Evolutionary conservation across 2,888 invertebrate species (phyloP).

Genomic region (Orchesellides sinensis): DNA sequence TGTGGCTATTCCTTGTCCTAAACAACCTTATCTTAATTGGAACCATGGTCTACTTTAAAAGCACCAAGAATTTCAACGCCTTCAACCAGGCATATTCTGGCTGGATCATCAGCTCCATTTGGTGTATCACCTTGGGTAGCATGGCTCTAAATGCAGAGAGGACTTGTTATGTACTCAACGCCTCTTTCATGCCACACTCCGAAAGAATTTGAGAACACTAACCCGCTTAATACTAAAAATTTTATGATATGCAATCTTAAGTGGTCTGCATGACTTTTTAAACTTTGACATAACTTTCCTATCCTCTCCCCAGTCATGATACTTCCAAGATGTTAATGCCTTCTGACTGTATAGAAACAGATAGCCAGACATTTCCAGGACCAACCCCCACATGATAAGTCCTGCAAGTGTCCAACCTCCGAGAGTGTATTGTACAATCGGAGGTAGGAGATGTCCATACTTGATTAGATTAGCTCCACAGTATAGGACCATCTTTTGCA

Average conservation of each 20-base stretch:
- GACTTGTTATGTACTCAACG: constrained; percentile 4
- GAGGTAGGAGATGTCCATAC: constrained; percentile 16
- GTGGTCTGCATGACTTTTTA: constrained; percentile 37
- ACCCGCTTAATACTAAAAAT: constrained; percentile 33
- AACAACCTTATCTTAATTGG: constrained; percentile 28
- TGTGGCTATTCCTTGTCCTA: background rate
- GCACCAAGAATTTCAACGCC: background rate
- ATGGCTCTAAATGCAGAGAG: background rate
- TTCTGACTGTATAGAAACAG: constrained; percentile 10
- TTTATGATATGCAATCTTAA: constrained; percentile 42
- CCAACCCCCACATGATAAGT: constrained; percentile 4
- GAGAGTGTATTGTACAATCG: background rate
- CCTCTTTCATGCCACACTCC: constrained; percentile 21
- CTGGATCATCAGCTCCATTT: constrained; percentile 30
- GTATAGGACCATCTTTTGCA: constrained; percentile 35
- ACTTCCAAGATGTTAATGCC: constrained; percentile 37
- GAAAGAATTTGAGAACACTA: constrained; percentile 45
- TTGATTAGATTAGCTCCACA: constrained; percentile 45
- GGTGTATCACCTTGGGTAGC: constrained; percentile 13
- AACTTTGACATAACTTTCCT: constrained; percentile 48
- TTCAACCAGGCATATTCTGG: constrained; percentile 38
- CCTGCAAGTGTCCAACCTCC: constrained; percentile 29
- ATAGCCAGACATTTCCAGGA: constrained; percentile 27
- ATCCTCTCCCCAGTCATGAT: constrained; percentile 49
- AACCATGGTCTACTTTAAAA: constrained; percentile 1